Base-by-base conservation (phyloP, 2,797 vertebrate genomes). In the Arrhamphus sclerolepis region DNA sequence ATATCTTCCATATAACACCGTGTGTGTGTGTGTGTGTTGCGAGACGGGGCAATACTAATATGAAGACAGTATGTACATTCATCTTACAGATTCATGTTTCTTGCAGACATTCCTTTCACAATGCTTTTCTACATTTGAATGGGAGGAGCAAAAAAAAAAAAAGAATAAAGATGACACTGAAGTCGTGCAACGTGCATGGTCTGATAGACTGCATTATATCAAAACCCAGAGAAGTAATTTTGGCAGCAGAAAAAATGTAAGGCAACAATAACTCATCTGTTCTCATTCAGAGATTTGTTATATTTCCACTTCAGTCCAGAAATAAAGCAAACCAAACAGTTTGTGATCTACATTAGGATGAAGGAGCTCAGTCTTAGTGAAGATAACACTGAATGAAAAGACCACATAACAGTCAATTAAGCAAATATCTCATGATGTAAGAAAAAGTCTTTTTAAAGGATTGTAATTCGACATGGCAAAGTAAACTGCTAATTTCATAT, bases 21-120 rank as follows among this genome's bases (percentile, higher is more conserved):
- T 59, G 57, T 38, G n/a, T 22, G 31, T 17, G 14, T 53, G 20
- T 31, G 19, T 17, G 29, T 53, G 29, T 7, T 13, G 34, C 4
- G 3, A 29, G 28, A 1, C 8, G 42, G 55, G 52, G 31, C 51
- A 80, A 72, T 61, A 60, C 61, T 51, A 81, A 84, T 78, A 83
- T 69, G 55, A 64, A 54, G 56, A 83, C 72, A 66, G 41, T 89
- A 86, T 88, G 54, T 91, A 93, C 91, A 93, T 90, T 92, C 84
- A 88, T 81, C 49, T 84, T 75, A 77, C 56, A 77, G 62, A 72
- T 66, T 46, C 21, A 46, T 61, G 62, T 84, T 85, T 88, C 70
- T 56, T 22, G 4, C 78, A 90, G 83, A 90, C 80, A 46, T 61
- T 66, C 62, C 70, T 62, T 70, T 59, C 48, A 56, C 60, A 43